Evolutionary conservation across 2,888 invertebrate species (phyloP), one percentile per base, ranked within the genome.

Genomic region (Deilephila elpenor): DNA sequence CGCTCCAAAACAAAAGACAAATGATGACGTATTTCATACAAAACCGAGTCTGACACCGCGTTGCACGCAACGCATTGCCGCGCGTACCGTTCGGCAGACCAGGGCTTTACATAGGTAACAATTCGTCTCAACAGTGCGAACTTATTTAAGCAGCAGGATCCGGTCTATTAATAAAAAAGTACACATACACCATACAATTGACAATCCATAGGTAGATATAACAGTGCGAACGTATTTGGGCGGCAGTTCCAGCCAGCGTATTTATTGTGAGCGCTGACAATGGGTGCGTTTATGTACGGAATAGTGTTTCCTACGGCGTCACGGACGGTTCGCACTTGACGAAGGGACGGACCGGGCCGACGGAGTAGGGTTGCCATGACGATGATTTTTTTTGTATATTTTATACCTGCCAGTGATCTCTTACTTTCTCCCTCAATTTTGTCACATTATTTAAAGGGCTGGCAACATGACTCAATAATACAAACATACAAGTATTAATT

Each of bases 271-370:
- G n/a, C 56, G 62, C 61, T 25, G 61, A 73, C 73, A 73, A 73
- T 73, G 71, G 61, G 34, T 34, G 56, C 71, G 60, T 73, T 71
- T 71, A 62, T 37, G 61, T 34, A 37, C 37, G 61, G 56, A 71
- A 73, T 73, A 62, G 77, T 76, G 76, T 77, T 75, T 76, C 78
- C 74, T 76, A 70, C 73, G 60, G 70, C 73, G 76, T 79, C 76
- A 75, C 75, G 77, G 72, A 71, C 76, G 74, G 76, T 75, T 74
- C 73, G 62, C 71, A 64, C 73, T 75, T 78, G 78, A 78, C 76
- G 74, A 29, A 74, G 77, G 76, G 71, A 67, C 70, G 73, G 70
- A 32, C 70, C 20, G 37, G 34, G 29, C 60, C 32, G 25, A 53
- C 17, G 17, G n/a, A 20, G 6, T 56, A 73, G 73, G 73, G 73